A percentile compares a stretch with the other conserved stretches of the same genome.
Evolutionary conservation across 2,113 vertebrate genomes (phyloP).

Genomic region (Myrmecophaga tridactyla): DNA sequence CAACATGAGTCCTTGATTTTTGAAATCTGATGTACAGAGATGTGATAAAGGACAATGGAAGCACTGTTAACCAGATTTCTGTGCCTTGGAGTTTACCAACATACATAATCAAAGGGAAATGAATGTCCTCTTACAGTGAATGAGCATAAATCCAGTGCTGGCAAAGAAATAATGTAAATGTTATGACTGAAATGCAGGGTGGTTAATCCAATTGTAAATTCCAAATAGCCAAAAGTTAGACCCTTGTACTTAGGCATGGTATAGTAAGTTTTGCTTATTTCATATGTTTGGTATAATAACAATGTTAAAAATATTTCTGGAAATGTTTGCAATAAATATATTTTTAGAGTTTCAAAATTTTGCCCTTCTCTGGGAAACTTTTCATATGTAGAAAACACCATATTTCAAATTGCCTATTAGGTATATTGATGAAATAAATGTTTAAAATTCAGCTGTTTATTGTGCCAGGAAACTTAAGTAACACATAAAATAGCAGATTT

Average conservation of each 20-base stretch:
- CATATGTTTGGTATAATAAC: neutral
- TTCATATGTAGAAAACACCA: neutral
- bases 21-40: slow-evolving; percentile 65
- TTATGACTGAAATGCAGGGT: slow-evolving; percentile 40
- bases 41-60: slow-evolving; percentile 77
- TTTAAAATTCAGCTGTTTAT: neutral
- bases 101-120: neutral
- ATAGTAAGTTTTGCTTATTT: slow-evolving; percentile 22
- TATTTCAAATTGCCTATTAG: slow-evolving; percentile 33
- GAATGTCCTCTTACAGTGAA: slow-evolving; percentile 3
- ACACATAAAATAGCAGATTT: neutral
- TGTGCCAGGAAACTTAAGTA: neutral
- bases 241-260: neutral
- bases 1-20: slow-evolving; percentile 78
- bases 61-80: slow-evolving; percentile 66
- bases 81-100: slow-evolving; percentile 74
- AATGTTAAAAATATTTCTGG: slow-evolving; percentile 31
- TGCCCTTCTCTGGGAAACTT: neutral
- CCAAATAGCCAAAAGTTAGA: slow-evolving; percentile 14
- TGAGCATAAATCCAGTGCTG: slow-evolving; percentile 45
- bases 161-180: slow-evolving; percentile 44
- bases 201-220: slow-evolving; percentile 50
- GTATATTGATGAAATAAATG: slow-evolving; percentile 11
- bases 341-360: slow-evolving; percentile 8
- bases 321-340: neutral